phyloP scores from a whole-genome alignment of 2,113 vertebrate species.

The Rhabdornis inornatus region DNA sequence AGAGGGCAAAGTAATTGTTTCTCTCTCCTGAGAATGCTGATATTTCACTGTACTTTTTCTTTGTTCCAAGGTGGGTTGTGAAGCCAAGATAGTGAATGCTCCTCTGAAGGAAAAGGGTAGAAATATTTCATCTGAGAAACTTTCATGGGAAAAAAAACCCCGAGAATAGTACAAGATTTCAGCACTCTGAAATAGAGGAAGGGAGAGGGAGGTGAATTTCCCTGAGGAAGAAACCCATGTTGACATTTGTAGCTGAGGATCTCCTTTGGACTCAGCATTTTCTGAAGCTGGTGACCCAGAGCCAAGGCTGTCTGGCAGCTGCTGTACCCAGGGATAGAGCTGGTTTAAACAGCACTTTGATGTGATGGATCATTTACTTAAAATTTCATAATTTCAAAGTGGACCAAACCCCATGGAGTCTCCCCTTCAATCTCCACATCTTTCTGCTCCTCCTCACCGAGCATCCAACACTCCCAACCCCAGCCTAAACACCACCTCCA shows the following conservation, averaged over 20 bases:
- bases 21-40: neutral
- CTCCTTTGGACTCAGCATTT: neutral
- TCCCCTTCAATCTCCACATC: neutral
- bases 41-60: neutral
- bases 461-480: neutral
- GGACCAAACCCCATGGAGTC: neutral
- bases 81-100: slow-evolving; percentile 2
- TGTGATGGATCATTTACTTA: neutral
- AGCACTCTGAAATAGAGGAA: neutral
- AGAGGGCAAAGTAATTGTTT: neutral
- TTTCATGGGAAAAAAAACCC: neutral
- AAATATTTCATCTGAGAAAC: neutral
- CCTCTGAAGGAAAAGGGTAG: neutral
- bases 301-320: neutral
- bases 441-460: neutral
- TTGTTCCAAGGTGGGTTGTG: neutral
- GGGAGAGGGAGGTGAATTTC: neutral
- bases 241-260: neutral
- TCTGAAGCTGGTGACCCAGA: neutral
- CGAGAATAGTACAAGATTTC: neutral
- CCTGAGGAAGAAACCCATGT: neutral
- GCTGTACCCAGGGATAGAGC: neutral
- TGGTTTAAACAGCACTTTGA: neutral
- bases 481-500: neutral
- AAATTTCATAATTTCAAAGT: neutral